Evolutionary conservation across 1,140 invertebrate genomes (phyloP), one percentile per base, ranked within the genome.

Genomic region (Aphidius gifuensis): DNA sequence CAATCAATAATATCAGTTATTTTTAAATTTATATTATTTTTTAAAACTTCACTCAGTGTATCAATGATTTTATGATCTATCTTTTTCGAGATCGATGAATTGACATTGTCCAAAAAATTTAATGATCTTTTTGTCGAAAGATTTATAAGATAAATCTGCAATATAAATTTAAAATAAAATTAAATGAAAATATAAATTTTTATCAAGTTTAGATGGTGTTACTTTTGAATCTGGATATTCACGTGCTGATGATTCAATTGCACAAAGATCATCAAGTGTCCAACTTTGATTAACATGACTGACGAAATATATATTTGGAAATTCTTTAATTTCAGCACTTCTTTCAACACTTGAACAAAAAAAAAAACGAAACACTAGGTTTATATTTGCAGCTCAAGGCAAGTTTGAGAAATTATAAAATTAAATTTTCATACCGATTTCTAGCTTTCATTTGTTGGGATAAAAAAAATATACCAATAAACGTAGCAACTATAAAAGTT

Each of bases 131-230:
- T 45, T 9, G 38, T 62, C 50, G 66, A 58, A n/a, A 76, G 62
- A 60, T 72, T 74, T 43, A 74, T 71, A 63, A 75, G 32, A 38
- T 73, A 69, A 23, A 76, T 56, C 74, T 76, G 50, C 1, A 58
- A 55, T 40, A 39, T 60, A 57, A 44, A 43, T 40, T 50, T n/a
- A 51, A 59, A 9, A 48, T 16, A n/a, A 45, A 43, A 58, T 21
- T 50, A 16, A 16, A 43, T 9, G 21, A 40, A 9, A 4, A 59
- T 32, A 56, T 48, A 56, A 58, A 42, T 58, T 55, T 54, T 38
- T n/a, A 54, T 46, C 43, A 40, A n/a, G 32, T 46, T 48, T 47
- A 54, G 23, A 47, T 23, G 32, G 43, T 61, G 8, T 44, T 73
- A 77, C 75, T 38, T 71, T 71, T 9, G 68, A 60, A n/a, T 72